These are phyloP conservation scores for Clitarchus hookeri DNA, from an alignment of 2,888 invertebrate species.

Conservation along the genomic window DNA sequence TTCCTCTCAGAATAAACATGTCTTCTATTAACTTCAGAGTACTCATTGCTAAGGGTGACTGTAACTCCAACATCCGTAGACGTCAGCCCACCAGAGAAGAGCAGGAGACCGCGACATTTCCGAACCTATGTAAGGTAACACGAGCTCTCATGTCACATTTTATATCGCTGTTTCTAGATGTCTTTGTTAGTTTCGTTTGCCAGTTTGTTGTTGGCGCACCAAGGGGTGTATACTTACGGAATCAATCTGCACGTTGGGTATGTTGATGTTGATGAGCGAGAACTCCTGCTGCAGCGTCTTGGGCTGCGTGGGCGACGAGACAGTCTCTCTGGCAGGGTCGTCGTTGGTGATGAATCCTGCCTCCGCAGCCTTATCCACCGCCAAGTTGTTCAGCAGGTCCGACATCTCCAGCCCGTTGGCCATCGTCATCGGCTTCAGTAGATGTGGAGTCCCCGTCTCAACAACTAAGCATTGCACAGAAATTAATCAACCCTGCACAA, in stretches of 20 bases:
- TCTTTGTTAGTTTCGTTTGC: too few relatives aligned
- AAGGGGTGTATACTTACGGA: constrained; percentile 49
- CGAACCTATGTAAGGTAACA: too few relatives aligned
- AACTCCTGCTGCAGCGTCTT: constrained; percentile 75
- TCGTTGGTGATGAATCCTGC: constrained; percentile 17
- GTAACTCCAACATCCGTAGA: too few relatives aligned
- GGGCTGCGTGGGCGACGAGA: constrained; percentile 52
- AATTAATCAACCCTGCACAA: too few relatives aligned
- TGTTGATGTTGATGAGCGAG: constrained; percentile 73
- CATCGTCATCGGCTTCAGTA: constrained; percentile 31
- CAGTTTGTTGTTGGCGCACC: too few relatives aligned
- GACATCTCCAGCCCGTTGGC: constrained; percentile 29
- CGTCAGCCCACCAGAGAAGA: too few relatives aligned
- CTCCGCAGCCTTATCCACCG: constrained; percentile 20
- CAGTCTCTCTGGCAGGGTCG: constrained; percentile 32
- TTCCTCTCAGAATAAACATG: too few relatives aligned
- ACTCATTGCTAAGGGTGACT: too few relatives aligned
- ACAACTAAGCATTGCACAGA: constrained; percentile 28
- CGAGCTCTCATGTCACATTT: too few relatives aligned
- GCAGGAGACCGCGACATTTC: too few relatives aligned
- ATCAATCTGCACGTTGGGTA: constrained; percentile 68
- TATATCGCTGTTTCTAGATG: too few relatives aligned
- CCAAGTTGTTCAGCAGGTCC: constrained; percentile 28
- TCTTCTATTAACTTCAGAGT: too few relatives aligned
- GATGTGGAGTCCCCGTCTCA: constrained; percentile 35